Base-by-base conservation (phyloP, 92 coral and sea anemone species). In the Phenganax subtilis region DNA sequence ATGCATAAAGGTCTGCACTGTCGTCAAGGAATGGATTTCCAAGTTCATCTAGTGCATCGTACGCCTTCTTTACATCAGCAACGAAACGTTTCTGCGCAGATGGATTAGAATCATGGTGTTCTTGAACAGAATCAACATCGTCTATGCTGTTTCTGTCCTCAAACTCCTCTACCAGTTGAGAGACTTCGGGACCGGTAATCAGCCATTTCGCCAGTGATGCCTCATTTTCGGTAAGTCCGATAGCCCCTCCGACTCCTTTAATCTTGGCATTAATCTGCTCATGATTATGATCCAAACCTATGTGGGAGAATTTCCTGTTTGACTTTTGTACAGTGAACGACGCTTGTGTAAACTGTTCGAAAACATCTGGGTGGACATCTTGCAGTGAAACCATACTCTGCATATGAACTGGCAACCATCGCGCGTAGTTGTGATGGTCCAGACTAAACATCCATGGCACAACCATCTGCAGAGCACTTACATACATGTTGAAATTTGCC, bases 231-330 rank as follows among this genome's bases (percentile, higher is more conserved):
- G 88, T 89, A 15, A 86, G 92, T 53, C 89, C 87, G 56, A 87
- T 87, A 51, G 90, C 88, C 29, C 87, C 88, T 44, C 90, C 92
- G n/a, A 87, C 90, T 15, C 92, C 90, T 82, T 89, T 89, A 25
- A 87, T 75, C 15, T 77, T 64, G 71, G 90, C 88, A 82, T 89
- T 89, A 51, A 62, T 86, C 51, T 85, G 92, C 47, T 89, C 90
- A 64, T 87, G 88, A 10, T 84, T 87, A 55, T 85, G 90, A 72
- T 89, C 88, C 60, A 89, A 56, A 12, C 88, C 82, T 66, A 87
- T 89, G 51, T 89, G 67, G n/a, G 90, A 89, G 78, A 89, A 89
- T 28, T 76, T 69, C 29, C 71, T 73, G 55, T 75, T 63, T 53
- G 84, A 69, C 76, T 90, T 90, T 84, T 85, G 75, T 51, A 85